phyloP scores from a whole-genome alignment of 2,113 vertebrate species.

The Oceanodroma tethys region DNA sequence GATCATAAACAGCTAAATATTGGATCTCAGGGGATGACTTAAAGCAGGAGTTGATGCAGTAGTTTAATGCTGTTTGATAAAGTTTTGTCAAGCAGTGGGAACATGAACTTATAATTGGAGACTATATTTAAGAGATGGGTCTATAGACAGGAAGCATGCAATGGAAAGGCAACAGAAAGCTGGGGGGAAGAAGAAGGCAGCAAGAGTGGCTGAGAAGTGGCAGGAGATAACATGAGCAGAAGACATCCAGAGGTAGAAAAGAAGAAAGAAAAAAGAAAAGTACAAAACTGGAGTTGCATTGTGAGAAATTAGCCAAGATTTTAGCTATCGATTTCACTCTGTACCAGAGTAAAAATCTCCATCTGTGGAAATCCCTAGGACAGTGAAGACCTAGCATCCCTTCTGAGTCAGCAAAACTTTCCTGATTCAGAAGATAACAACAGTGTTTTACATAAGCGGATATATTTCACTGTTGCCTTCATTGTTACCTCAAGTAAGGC shows the following conservation, averaged over 20 bases:
- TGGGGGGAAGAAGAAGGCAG: neutral
- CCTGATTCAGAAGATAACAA: neutral
- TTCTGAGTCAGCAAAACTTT: neutral
- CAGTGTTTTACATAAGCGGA: fast-evolving
- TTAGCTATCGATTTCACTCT: neutral
- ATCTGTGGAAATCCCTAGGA: neutral
- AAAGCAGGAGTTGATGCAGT: neutral
- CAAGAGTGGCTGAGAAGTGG: neutral
- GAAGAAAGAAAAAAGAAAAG: neutral
- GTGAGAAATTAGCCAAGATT: neutral
- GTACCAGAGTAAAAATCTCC: neutral
- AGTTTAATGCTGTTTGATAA: neutral
- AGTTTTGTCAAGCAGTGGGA: neutral
- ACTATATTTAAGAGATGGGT: neutral
- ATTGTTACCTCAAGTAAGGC: neutral
- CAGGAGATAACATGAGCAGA: neutral
- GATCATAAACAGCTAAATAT: neutral
- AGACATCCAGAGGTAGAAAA: neutral
- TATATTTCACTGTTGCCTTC: neutral
- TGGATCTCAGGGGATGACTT: neutral
- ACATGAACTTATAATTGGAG: neutral
- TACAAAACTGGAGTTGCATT: neutral
- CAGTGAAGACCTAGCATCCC: neutral
- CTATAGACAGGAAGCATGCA: neutral
- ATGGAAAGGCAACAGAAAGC: neutral